phyloP scores from a whole-genome alignment of 2,113 vertebrate genomes.

The Pseudolaguvia tuberculata region DNA sequence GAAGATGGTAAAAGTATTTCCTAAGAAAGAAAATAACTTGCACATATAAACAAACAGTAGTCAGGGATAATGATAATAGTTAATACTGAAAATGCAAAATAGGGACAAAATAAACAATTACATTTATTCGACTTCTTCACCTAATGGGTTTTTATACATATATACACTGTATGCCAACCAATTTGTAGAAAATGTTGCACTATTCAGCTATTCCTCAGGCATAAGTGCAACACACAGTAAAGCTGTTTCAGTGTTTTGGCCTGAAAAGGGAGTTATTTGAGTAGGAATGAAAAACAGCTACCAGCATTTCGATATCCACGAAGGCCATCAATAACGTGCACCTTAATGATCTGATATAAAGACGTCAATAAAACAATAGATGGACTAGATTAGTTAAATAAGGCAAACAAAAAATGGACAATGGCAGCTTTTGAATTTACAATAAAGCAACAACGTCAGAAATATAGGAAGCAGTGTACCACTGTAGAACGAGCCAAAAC shows the following conservation, averaged over 20 bases:
- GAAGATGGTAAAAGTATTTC: no score
- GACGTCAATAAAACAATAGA: neutral
- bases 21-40: no score
- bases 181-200: neutral
- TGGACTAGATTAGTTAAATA: neutral
- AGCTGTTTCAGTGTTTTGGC: neutral
- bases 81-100: no score
- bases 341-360: neutral
- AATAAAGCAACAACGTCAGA: slow-evolving; percentile 20
- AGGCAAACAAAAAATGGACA: neutral
- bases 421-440: neutral
- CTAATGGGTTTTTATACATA: neutral
- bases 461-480: neutral
- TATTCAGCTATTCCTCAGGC: neutral
- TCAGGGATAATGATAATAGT: no score
- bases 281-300: neutral
- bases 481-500: neutral
- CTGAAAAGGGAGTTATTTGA: neutral
- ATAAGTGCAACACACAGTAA: neutral
- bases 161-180: neutral
- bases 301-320: neutral
- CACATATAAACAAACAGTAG: no score
- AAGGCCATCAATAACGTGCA: neutral
- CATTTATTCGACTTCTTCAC: neutral
- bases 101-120: neutral